Base-by-base conservation (phyloP, 2,797 vertebrate species). In the Halcyon chelicuti region DNA sequence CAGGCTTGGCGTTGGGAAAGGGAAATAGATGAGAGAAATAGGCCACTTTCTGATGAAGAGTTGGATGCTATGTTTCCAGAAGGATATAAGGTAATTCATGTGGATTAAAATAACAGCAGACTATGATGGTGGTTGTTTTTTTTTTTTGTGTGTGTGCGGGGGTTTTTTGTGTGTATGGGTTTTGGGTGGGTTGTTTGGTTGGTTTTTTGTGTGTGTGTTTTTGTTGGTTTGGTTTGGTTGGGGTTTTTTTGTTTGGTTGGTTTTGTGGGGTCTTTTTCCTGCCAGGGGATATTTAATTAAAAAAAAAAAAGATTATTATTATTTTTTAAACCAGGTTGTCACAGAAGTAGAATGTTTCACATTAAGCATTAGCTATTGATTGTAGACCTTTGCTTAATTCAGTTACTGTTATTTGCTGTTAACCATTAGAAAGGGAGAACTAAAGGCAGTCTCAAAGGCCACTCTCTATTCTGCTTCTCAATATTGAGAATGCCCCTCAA, bases 41-140 rank as follows among this genome's bases (percentile, higher is more conserved):
- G 99, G 15, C 99, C 99, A 1, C 99, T 99, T 62, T 99, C 99
- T 79, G 99, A 99, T 57, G 99, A 99, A 49, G 99, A 99, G 95
- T 97, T 99, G 66, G 99, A 99, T 75, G 99, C 99, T 68, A 99
- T 99, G 99, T 99, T 99, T 95, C 99, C 99, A 49, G 99, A 99
- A 95, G 99, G 99, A 77, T 99, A 99, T 94, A 99, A 99, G 99
- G 99, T 99, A 97, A 70, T 62, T 81, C 1, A 28, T 78, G 12
- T 31, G 13, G 25, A 46, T 93, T 94, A 60, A 78, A 78, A 82
- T 82, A 47, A 47, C 13, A 85, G 40, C n/a, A 75, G 44, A 57
- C 3, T 4, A 9, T 23, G 4, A 25, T 88, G 18, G 12, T 52
- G 17, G 18, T 25, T 26, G 2, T 12, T 28, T 26, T 49, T 51